Conservation (phyloP, 2,797 vertebrate genomes). For the Argyrosomus regius region DNA sequence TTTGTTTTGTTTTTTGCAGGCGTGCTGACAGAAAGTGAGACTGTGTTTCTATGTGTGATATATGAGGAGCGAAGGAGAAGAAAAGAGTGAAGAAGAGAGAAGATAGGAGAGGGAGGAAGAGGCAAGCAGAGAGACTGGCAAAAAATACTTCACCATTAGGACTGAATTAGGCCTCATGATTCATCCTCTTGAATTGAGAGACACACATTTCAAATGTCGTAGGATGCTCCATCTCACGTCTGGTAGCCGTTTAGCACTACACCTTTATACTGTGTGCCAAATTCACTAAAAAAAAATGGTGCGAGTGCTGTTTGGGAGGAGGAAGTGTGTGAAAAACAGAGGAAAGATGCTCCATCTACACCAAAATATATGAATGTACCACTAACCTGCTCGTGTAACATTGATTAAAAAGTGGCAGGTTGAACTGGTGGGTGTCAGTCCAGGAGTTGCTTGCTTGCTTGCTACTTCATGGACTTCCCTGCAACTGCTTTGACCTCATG, state of each 20-base stretch:
- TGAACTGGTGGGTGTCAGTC: not conserved
- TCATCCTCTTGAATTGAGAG: constrained; percentile 61
- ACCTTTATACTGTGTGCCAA: constrained; percentile 35
- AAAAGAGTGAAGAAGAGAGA: constrained; percentile 2
- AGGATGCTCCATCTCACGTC: constrained; percentile 35
- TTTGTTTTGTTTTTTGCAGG: not conserved
- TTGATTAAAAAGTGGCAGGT: not conserved
- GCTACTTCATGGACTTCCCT: not conserved
- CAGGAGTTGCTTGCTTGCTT: no score
- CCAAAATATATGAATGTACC: constrained; percentile 3
- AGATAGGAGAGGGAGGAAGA: not conserved
- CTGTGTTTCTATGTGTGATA: constrained; percentile 11
- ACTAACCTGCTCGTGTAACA: not conserved
- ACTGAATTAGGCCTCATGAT: constrained; percentile 62
- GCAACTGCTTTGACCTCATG: constrained; percentile 14
- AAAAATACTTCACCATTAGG: constrained; percentile 60
- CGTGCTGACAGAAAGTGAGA: not conserved
- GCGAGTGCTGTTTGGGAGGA: constrained; percentile 33
- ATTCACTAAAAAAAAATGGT: constrained; percentile 31
- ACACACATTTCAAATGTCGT: constrained; percentile 57
- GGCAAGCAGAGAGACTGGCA: constrained; percentile 11
- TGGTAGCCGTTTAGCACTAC: constrained; percentile 35
- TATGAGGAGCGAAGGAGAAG: constrained; percentile 5
- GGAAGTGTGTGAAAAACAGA: constrained; percentile 32
- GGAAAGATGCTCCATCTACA: not conserved